Evolutionary conservation across 2,888 invertebrate genomes (phyloP), one percentile per base, ranked within the genome.

Genomic region (Ceratothoa steindachneri): DNA sequence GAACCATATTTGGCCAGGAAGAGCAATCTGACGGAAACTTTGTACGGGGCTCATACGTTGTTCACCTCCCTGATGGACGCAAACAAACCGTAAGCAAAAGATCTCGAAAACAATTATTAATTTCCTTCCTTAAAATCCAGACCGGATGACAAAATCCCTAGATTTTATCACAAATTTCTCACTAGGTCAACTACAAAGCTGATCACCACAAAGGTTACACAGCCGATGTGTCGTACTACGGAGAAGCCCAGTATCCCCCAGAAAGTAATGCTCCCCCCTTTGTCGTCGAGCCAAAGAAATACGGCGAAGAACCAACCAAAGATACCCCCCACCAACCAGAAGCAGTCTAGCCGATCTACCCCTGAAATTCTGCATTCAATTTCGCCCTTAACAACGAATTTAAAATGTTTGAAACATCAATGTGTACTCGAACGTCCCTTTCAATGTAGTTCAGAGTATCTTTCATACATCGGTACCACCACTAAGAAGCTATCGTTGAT

Each of bases 191-290:
- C 64, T 75, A 74, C 83, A 91, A 91, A 0, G 92, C 91, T 0
- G 93, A 93, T 83, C 93, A 93, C 93, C 92, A 92, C 84, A 91
- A 91, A 81, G 94, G 94, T 31, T 95, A 92, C 85, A 92, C 93
- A 82, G 94, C 94, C 81, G 92, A 93, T 86, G 93, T 93, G 7
- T 86, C 88, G 77, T 92, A 91, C 83, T 90, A 91, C 82, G 91
- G 91, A 0, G 87, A 89, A 77, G 90, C 90, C 0, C 86, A 85
- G 27, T 90, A 89, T 81, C 85, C 85, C 69, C 55, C 68, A n/a
- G 69, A 74, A 52, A 74, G 71, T 55, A 72, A 71, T 24, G 69
- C 71, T 24, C 74, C 77, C 19, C 67, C 74, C 1, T 31, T 74
- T 66, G 71, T 71, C 30, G 71, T 72, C 41, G 52, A 53, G 30